phyloP scores from a whole-genome alignment of 2,888 invertebrate genomes.

The Nemoura dubitans region DNA sequence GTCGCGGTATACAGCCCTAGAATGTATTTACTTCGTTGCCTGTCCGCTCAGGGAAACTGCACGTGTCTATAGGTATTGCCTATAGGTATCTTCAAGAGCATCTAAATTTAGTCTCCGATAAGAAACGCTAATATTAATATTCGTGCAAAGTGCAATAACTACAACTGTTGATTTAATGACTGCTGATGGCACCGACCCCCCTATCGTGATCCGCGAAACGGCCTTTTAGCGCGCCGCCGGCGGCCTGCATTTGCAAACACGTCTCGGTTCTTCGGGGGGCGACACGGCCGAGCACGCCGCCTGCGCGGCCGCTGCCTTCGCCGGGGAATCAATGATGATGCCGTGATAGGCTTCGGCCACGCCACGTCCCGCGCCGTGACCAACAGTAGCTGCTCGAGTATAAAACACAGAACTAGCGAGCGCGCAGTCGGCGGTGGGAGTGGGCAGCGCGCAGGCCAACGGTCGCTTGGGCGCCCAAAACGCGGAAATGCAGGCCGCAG shows the following conservation, averaged over 20 bases:
- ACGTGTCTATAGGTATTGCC: too few species aligned
- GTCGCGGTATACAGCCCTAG: neutral
- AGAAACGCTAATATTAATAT: neutral
- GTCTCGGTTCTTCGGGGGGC: neutral
- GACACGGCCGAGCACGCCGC: neutral
- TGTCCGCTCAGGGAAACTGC: neutral
- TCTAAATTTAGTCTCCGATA: neutral
- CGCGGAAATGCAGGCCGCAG: too few species aligned
- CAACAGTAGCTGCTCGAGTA: neutral
- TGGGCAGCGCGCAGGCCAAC: too few species aligned
- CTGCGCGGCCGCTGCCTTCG: neutral
- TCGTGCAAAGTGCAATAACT: neutral
- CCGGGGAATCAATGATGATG: neutral
- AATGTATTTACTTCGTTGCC: neutral
- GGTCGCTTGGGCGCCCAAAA: too few species aligned
- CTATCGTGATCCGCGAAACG: neutral
- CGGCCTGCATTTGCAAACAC: neutral
- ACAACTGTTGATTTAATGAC: neutral
- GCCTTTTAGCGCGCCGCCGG: neutral
- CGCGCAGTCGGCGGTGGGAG: too few species aligned
- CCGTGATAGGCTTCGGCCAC: too few species aligned
- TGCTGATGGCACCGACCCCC: neutral
- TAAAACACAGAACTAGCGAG: neutral
- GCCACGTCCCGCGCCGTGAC: neutral
- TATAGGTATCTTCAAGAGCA: too few species aligned